A percentile compares a stretch with the other conserved stretches of the same genome.
phyloP scores from a whole-genome alignment of 1,140 invertebrate species.

The Drosophila sp. region DNA sequence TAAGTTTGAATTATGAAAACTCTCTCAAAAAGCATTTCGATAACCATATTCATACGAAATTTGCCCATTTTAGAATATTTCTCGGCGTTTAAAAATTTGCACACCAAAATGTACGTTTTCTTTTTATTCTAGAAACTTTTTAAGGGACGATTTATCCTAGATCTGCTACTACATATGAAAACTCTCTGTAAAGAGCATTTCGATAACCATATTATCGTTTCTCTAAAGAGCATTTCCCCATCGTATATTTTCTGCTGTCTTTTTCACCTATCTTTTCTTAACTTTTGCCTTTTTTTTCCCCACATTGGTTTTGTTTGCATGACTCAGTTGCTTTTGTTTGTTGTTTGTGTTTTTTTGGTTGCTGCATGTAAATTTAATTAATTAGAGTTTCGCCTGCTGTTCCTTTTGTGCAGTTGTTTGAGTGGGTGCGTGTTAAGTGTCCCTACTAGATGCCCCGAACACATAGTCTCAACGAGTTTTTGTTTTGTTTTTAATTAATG shows the following conservation, averaged over 20 bases:
- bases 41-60: no score
- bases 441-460: conserved; percentile 7
- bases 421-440: conserved; percentile 52
- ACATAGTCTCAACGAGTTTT: conserved; percentile 45
- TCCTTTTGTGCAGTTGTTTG: conserved; percentile 1
- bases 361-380: conserved; percentile 43
- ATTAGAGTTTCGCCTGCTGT: conserved; percentile 9
- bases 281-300: background rate
- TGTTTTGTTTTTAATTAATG: conserved; percentile 62
- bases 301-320: conserved; percentile 56
- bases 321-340: conserved; percentile 54
- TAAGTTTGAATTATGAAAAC: no score
- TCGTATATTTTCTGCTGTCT: background rate
- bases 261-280: background rate
- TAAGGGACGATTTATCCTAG: no score
- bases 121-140: no score
- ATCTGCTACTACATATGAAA: no score
- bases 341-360: conserved; percentile 24
- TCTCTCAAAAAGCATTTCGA: no score
- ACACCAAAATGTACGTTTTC: no score
- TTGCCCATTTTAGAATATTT: no score
- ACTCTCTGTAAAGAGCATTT: no score
- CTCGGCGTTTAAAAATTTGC: no score
- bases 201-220: background rate
- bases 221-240: background rate